phyloP scores from a whole-genome alignment of 1,140 invertebrate genomes.

The Gryllus bimaculatus region DNA sequence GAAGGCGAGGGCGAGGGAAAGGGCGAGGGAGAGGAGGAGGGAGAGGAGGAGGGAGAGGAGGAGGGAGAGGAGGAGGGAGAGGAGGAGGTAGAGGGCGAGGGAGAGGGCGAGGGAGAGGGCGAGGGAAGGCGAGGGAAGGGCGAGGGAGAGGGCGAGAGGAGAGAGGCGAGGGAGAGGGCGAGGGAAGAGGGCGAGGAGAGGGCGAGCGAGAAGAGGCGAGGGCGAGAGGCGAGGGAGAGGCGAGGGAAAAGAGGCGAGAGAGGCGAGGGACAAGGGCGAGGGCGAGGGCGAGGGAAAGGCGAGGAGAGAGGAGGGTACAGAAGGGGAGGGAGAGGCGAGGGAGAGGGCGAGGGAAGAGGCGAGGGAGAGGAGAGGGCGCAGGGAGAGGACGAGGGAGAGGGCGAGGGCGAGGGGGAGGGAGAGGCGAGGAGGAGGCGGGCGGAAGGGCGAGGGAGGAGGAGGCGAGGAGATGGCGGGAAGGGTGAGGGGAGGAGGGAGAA shows the following conservation, averaged over 20 bases:
- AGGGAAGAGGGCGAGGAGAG: background rate
- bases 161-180: background rate
- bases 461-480: no score
- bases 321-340: background rate
- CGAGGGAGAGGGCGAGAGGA: background rate
- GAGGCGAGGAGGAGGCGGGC: background rate
- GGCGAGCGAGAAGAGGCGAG: background rate
- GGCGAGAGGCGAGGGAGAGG: background rate
- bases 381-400: background rate
- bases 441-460: background rate
- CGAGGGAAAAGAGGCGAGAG: background rate
- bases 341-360: background rate
- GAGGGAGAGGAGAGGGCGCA: background rate
- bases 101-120: background rate
- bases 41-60: background rate
- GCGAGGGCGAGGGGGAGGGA: background rate
- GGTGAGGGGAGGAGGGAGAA: no score
- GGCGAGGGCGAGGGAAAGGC: no score
- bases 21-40: background rate
- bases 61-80: background rate
- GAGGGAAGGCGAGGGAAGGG: background rate
- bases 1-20: background rate
- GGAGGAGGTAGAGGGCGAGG: background rate
- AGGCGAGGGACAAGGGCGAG: background rate
- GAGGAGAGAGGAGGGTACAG: background rate